Evolutionary conservation across 2,797 vertebrate genomes (phyloP).

Genomic region (Neostethus bicornis): DNA sequence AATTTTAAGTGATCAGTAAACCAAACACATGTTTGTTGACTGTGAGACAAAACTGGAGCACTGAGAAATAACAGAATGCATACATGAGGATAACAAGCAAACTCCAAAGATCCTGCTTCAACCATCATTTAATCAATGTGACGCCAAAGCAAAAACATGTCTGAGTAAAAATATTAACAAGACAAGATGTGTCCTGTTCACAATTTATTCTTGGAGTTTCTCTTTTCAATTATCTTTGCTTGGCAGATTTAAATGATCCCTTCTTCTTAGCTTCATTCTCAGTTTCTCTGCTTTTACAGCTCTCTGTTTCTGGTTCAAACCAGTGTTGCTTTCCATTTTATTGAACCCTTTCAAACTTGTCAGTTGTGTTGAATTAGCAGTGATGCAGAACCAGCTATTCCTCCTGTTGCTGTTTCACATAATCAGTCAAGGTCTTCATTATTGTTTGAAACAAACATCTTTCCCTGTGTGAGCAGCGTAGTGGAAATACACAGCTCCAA

Average conservation of each 20-base stretch:
- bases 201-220: not conserved
- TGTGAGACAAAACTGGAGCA: no score
- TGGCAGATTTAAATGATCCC: not conserved
- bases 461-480: not conserved
- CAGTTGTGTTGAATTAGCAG: not conserved
- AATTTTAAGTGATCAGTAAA: no score
- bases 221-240: not conserved
- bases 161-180: no score
- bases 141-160: not conserved
- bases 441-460: slow-evolving; percentile 5
- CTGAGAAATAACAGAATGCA: no score
- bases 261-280: not conserved
- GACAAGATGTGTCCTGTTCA: no score
- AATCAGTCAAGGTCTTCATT: not conserved
- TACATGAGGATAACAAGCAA: no score
- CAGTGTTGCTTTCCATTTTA: not conserved
- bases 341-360: slow-evolving; percentile 5
- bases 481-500: not conserved
- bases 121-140: not conserved
- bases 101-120: no score
- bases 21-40: no score
- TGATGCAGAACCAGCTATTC: slow-evolving; percentile 6
- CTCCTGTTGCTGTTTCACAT: slow-evolving; percentile 5
- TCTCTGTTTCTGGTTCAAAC: not conserved
- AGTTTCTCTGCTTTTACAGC: no score